These are phyloP conservation scores for Arbacia lixula DNA, from an alignment of 53 echinoderm and acorn worm genomes.

Conservation along the genomic window DNA sequence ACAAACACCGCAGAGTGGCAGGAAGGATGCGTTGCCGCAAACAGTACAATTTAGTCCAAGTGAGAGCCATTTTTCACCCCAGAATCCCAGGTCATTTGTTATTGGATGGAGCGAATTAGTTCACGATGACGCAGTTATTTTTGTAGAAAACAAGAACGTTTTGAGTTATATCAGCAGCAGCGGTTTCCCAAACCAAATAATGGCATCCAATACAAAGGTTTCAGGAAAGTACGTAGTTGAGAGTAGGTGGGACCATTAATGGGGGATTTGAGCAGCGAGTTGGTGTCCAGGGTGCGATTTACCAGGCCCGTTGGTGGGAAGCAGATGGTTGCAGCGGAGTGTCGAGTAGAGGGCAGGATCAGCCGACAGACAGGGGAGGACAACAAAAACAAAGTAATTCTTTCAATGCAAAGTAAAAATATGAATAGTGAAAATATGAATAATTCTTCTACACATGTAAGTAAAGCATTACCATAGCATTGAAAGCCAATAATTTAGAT, in stretches of 20 bases:
- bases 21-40: slow-evolving; percentile 64
- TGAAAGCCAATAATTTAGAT: too few species aligned
- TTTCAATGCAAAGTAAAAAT: too few species aligned
- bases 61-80: slow-evolving; percentile 66
- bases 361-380: not conserved
- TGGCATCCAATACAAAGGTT: not conserved
- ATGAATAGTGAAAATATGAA: too few species aligned
- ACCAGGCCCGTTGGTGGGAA: slow-evolving; percentile 25
- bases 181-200: slow-evolving; percentile 6
- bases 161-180: not conserved
- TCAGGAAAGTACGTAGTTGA: too few species aligned
- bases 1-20: slow-evolving; percentile 14
- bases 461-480: too few species aligned
- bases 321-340: too few species aligned
- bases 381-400: slow-evolving; percentile 42
- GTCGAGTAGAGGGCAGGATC: too few species aligned
- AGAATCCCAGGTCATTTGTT: not conserved
- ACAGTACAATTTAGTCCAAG: slow-evolving; percentile 78
- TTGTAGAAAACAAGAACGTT: not conserved
- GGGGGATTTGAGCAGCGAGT: not conserved
- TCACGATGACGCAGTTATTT: not conserved
- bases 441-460: too few species aligned
- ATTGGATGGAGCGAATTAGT: too few species aligned
- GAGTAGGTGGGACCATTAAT: slow-evolving; percentile 16
- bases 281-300: not conserved